A percentile compares a stretch with the other conserved stretches of the same genome.
Conservation (phyloP, 2,888 invertebrate species). For the Conomelus anceps region DNA sequence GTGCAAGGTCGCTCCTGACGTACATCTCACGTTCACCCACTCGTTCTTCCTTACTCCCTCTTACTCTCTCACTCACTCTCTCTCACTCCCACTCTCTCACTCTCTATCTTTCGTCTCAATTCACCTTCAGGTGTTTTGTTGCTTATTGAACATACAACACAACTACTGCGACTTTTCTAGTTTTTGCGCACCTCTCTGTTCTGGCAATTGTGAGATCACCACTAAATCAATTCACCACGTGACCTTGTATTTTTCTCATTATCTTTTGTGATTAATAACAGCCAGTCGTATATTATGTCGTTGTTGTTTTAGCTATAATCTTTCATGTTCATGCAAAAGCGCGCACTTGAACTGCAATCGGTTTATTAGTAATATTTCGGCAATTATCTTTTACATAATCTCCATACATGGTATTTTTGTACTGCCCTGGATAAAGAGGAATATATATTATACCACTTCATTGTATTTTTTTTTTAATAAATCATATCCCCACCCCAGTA, state of each 20-base stretch:
- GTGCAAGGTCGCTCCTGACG: conserved; percentile 18
- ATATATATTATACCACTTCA: no score
- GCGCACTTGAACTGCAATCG: background rate
- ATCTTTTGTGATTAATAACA: background rate
- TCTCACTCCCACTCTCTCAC: background rate
- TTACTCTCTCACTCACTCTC: background rate
- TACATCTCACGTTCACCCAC: background rate
- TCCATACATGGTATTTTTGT: no score
- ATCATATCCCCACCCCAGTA: no score
- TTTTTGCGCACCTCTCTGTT: background rate
- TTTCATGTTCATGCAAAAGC: background rate
- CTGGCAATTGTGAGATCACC: background rate
- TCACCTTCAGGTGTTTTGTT: conserved; percentile 17
- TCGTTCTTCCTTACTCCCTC: conserved; percentile 10
- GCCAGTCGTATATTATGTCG: background rate
- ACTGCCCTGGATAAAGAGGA: no score
- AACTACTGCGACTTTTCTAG: background rate
- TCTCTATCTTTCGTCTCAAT: conserved; percentile 30
- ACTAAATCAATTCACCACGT: background rate
- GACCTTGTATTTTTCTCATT: background rate
- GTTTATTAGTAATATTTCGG: no score
- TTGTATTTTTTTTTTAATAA: no score
- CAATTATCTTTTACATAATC: no score
- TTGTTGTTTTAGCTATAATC: background rate
- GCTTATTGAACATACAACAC: background rate